Conservation (phyloP, 2,888 invertebrate species). For the Nymphalis c-album region DNA sequence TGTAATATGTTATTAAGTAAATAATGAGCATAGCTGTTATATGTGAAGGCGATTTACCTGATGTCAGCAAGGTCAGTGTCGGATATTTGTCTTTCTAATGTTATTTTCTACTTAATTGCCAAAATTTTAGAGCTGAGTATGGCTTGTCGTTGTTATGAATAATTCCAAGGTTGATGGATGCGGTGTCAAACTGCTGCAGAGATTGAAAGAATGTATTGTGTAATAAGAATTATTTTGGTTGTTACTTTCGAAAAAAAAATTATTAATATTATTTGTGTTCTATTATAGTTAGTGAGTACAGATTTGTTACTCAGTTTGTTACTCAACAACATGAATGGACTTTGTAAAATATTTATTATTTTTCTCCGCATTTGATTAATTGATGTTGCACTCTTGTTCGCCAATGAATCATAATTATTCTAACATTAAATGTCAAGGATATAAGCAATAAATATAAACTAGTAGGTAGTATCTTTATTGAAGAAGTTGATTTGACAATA, state of each 20-base stretch:
- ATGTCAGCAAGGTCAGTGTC: constrained; percentile 68
- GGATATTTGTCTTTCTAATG: constrained; percentile 34
- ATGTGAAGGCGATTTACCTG: constrained; percentile 59
- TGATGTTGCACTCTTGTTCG: constrained; percentile 5
- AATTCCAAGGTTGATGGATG: constrained; percentile 56
- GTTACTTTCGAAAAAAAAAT: background rate
- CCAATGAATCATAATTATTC: constrained; percentile 9
- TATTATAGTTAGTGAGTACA: background rate
- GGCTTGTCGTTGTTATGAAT: constrained; percentile 43
- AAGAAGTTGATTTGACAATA: too few species aligned
- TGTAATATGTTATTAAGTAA: constrained; percentile 36
- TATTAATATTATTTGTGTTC: background rate
- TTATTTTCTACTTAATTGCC: constrained; percentile 46
- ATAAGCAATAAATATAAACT: background rate
- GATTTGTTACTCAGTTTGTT: background rate
- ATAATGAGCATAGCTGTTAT: constrained; percentile 33
- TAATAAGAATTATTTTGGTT: background rate
- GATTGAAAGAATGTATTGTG: constrained; percentile 14
- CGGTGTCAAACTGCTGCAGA: constrained; percentile 42
- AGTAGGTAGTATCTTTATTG: background rate
- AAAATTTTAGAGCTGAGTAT: constrained; percentile 53
- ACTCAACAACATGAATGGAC: background rate
- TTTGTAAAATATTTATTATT: background rate
- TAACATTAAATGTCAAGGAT: constrained; percentile 23
- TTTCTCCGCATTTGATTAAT: background rate